Base-by-base conservation (phyloP, 2,797 vertebrate species). In the Australoheros facetus region DNA sequence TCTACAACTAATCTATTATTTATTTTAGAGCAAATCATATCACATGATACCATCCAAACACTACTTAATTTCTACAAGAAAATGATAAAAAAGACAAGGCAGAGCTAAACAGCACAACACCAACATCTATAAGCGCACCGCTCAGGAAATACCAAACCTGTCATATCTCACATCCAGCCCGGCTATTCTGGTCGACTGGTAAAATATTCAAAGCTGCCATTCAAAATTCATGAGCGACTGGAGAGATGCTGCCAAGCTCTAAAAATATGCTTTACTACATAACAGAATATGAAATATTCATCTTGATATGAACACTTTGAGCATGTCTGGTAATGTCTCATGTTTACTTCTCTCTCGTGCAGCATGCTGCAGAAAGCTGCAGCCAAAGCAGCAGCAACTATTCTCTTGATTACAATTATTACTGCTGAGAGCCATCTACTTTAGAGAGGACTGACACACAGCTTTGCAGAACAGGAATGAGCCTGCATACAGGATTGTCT, bases 161-260 rank as follows among this genome's bases (percentile, higher is more conserved):
- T 79, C 80, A 57, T 75, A 80, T 73, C 59, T 39, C 66, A 54
- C 45, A 72, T 90, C 77, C 70, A 53, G 39, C 54, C 12, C 21
- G 4, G 81, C 86, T 91, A 90, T 92, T 91, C 85, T 76, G 70
- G 90, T 84, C 80, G 2, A 39, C 82, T 71, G 55, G 79, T 92
- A 77, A 95, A 95, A 95, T 93, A 95, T 93, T 94, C 86, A 95
- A 70, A 72, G 81, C 62, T 32, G 69, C n/a, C 73, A 92, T 94
- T 82, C 75, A 88, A 92, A 90, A 94, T 94, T 91, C 85, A 93
- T 81, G 73, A 85, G 81, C 13, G 14, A 76, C 89, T 56, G 53
- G 45, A 88, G 84, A 88, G 88, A 88, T 72, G 87, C 82, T 55
- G 26, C 45, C 56, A 16, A 26, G 56, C 66, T 82, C 92, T 90